These are phyloP conservation scores for Macrobrachium nipponense DNA, from an alignment of 1,140 invertebrate genomes.

Conservation along the genomic window DNA sequence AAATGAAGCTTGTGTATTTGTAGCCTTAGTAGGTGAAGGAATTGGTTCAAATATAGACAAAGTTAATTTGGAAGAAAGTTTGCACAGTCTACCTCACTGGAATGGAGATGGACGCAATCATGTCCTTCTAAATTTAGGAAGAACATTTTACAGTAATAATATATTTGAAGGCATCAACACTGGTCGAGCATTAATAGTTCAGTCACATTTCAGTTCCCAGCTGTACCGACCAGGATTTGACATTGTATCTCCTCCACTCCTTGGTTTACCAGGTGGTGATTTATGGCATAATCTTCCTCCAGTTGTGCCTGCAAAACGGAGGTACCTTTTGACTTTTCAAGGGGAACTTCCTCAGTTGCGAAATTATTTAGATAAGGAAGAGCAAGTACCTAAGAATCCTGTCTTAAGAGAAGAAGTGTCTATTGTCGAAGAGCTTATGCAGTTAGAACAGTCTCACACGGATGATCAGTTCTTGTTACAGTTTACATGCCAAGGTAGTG, in stretches of 20 bases:
- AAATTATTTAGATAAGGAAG: conserved; percentile 54
- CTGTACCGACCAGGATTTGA: conserved; percentile 84
- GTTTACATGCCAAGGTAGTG: conserved; percentile 77
- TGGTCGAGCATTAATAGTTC: conserved; percentile 71
- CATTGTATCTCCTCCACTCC: conserved; percentile 84
- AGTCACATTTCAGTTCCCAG: conserved; percentile 81
- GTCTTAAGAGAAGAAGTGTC: conserved; percentile 71
- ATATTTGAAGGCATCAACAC: conserved; percentile 73
- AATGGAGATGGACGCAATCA: conserved; percentile 95
- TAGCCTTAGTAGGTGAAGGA: conserved; percentile 85
- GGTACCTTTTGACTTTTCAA: conserved; percentile 85
- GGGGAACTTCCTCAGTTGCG: conserved; percentile 69
- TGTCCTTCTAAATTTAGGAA: conserved; percentile 82
- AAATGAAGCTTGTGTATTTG: conserved; percentile 86
- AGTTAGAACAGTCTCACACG: conserved; percentile 75
- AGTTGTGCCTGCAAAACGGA: conserved; percentile 86
- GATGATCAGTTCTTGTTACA: conserved; percentile 83
- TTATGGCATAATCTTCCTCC: conserved; percentile 86
- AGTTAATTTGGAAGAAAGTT: conserved; percentile 69
- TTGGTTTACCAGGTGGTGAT: conserved; percentile 81
- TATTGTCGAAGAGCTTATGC: conserved; percentile 78
- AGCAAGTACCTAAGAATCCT: conserved; percentile 28
- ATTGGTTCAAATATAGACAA: conserved; percentile 67
- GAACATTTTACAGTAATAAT: conserved; percentile 70
- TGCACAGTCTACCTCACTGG: conserved; percentile 86